Evolutionary conservation across 1,140 invertebrate genomes (phyloP), one percentile per base, ranked within the genome.

Genomic region (Atta colombica): DNA sequence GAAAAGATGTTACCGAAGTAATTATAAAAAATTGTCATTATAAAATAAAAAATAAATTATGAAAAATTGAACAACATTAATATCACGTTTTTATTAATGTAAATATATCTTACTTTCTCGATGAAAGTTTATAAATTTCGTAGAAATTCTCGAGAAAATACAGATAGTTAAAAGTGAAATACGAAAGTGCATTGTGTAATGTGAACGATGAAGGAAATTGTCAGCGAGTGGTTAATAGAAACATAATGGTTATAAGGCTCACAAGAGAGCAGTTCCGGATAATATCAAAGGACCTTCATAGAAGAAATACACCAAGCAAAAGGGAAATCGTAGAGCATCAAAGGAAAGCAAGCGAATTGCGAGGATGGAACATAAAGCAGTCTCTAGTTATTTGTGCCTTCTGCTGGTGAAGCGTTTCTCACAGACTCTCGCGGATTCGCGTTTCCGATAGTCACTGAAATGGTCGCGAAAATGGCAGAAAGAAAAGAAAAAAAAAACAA

Each of bases 211-310:
- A 5, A 51, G 14, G 7, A 31, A 77, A 77, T 39, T 77, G 31
- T 80, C 49, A 69, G 21, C 16, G 10, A 68, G 4, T 53, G 21
- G 14, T 71, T 58, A 81, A 71, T 28, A 71, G 53, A 81, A 71
- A 71, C 63, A 10, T 39, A 21, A 71, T 39, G 21, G 31, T 81
- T 81, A 71, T 68, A 55, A 35, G 63, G 10, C 8, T 81, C 31
- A 58, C 49, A 55, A 81, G n/a, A 12, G n/a, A 69, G 21, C 0
- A 69, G n/a, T 45, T 69, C n/a, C 10, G 14, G 3, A 5, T 69
- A 80, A 80, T 80, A 49, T 85, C 80, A 85, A 89, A 89, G 31
- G 14, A 71, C 16, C 39, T 55, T 89, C 60, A 63, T 88, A 86
- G 68, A 78, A 88, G 63, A 68, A 85, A 77, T 51, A 58, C 18